A percentile compares a stretch with the other conserved stretches of the same genome.
These are phyloP conservation scores for Epistrophe grossulariae DNA, from an alignment of 2,888 invertebrate species.

Conservation along the genomic window DNA sequence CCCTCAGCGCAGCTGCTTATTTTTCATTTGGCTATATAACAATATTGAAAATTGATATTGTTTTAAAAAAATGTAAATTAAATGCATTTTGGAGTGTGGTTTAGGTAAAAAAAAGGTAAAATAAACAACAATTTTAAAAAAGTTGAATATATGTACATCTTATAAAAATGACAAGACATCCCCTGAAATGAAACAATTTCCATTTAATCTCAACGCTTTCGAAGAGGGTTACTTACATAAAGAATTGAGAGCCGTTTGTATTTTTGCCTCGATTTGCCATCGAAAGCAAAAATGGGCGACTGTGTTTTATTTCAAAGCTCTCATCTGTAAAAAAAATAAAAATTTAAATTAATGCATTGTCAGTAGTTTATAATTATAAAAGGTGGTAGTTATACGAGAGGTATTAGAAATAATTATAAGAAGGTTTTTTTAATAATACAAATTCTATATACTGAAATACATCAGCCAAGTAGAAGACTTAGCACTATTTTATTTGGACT, in stretches of 20 bases:
- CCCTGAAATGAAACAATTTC: slow-evolving; percentile 63
- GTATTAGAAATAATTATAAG: no score
- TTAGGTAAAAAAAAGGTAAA: slow-evolving; percentile 23
- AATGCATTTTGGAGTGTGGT: slow-evolving; percentile 64
- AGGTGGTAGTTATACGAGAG: no score
- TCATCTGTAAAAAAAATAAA: slow-evolving; percentile 90
- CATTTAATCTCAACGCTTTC: slow-evolving; percentile 43
- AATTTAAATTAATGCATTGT: background rate
- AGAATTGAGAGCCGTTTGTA: slow-evolving; percentile 99
- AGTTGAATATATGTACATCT: slow-evolving; percentile 23
- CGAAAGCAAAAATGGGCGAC: slow-evolving; percentile 94
- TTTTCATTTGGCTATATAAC: slow-evolving; percentile 70
- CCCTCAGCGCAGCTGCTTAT: slow-evolving; percentile 66
- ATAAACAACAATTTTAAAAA: slow-evolving; percentile 18
- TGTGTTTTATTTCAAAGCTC: slow-evolving; percentile 94
- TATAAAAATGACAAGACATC: slow-evolving; percentile 29
- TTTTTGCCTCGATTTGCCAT: slow-evolving; percentile 99
- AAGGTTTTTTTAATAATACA: no score
- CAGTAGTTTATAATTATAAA: background rate
- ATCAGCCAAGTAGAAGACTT: no score
- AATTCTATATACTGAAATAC: no score
- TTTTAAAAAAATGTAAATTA: slow-evolving; percentile 65
- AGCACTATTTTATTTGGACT: no score
- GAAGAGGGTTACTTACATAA: slow-evolving; percentile 91
- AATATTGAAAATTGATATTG: slow-evolving; percentile 75